Base-by-base conservation (phyloP, 2,113 vertebrate species). In the Aegithalos caudatus region DNA sequence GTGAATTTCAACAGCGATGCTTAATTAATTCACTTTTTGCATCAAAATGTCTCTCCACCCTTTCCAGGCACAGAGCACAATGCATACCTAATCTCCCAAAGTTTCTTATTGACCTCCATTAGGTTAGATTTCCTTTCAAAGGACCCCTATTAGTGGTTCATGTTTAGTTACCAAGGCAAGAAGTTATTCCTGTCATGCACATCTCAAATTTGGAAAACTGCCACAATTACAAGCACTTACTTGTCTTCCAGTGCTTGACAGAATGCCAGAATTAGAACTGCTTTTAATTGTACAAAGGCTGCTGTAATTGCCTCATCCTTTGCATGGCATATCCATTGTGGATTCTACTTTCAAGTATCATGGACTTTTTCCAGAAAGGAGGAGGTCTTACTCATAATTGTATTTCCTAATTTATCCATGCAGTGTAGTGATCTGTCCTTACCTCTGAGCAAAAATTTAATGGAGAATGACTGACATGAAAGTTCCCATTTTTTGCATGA, bases 171-270 rank as follows among this genome's bases (percentile, higher is more conserved):
- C 67, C 70, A 82, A 92, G 42, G 53, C 60, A 94, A 80, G 51
- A 74, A 67, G 84, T 91, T 89, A 84, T 91, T 96, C 38, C 47
- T 88, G 54, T 90, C 89, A 92, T 51, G 83, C 81, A 77, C 35
- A 56, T 74, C 73, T 94, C 9, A 3, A n/a, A 69, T 95, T 92
- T 96, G 97, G 92, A 96, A 92, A 76, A 71, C 21, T 82, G 82
- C 96, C 94, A 65, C 67, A 60, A 58, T 96, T 92, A 53, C 81
- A 94, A 76, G 82, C 47, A 90, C 65, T 95, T 27, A n/a, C 93
- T 89, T 95, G 73, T 97, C 71, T 97, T 86, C 38, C 12, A 64
- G 33, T 74, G 58, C 90, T 95, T 98, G 97, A 97, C 94, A 85
- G 61, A 88, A 94, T 92, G 91, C 94, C 92, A 96, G 73, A 72